Conservation (phyloP, 2,888 invertebrate species). For the Agonum fuliginosum region DNA sequence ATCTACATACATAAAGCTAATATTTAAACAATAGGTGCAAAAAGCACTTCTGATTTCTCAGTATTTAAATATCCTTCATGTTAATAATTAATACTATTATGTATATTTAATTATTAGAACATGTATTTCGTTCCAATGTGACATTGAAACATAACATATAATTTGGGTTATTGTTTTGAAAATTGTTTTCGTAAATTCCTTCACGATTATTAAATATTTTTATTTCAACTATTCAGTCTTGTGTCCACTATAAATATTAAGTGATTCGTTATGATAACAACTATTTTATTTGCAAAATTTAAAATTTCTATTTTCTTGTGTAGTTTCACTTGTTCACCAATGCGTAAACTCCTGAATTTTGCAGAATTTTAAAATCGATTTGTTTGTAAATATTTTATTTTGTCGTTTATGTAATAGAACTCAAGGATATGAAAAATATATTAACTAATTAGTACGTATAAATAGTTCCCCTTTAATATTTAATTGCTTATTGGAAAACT, state of each 20-base stretch:
- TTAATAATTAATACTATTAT: too few species aligned
- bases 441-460: neutral
- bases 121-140: neutral
- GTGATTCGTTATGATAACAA: neutral
- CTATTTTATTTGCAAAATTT: neutral
- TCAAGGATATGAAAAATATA: constrained; percentile 1
- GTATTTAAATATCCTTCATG: too few species aligned
- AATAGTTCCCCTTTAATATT: neutral
- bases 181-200: too few species aligned
- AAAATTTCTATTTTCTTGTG: constrained; percentile 19
- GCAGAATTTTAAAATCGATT: neutral
- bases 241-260: neutral
- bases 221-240: too few species aligned
- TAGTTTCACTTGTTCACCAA: constrained; percentile 22
- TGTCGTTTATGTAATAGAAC: neutral
- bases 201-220: too few species aligned
- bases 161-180: neutral
- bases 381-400: constrained; percentile 2
- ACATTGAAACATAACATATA: neutral
- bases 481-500: neutral
- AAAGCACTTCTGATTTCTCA: too few species aligned
- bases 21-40: too few species aligned
- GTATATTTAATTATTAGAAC: neutral
- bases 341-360: constrained; percentile 10
- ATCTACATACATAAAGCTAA: too few species aligned